Evolutionary conservation across 2,113 vertebrate genomes (phyloP), one percentile per base, ranked within the genome.

Genomic region (Siniperca knerii): DNA sequence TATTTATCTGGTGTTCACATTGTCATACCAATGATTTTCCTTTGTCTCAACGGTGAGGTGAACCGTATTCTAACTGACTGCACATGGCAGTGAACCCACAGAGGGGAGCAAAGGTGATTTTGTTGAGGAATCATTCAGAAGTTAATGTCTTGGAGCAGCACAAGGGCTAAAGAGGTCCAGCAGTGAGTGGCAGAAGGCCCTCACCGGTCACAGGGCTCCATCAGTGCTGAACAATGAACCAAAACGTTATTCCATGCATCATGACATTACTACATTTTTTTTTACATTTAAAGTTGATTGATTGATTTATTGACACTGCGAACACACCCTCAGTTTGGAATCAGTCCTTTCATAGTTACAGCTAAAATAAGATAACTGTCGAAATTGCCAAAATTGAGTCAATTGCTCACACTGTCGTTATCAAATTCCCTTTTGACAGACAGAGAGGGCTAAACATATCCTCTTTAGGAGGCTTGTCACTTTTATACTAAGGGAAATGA

Each of bases 41-140:
- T 62, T 8, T 52, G 25, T 37, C 15, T 65, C 58, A 37, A 10
- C 50, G 29, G 37, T 23, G 58, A 72, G 50, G 48, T 66, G 29
- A 84, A 40, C 7, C 33, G 2, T 54, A 62, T 67, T 76, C 52
- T 73, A 52, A 62, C 20, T 42, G 29, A 77, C 9, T 70, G 68
- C 68, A 64, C 57, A 48, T 77, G 20, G 40, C 61, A 61, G 11
- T 71, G 42, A 48, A 37, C 61, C 33, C 48, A 60, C 4, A 9
- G 2, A 60, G 78, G 60, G 52, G 42, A 60, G 35, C 60, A 11
- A 33, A 16, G 46, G 29, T 5, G 54, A 66, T 58, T 79, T 37
- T 60, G 23, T 61, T 54, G 18, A 44, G 48, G 29, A 65, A 44
- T 57, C 23, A 40, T 40, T 58, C 13, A n/a, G 48, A 11, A 48